These are phyloP conservation scores for Apeltes quadracus DNA, from an alignment of 2,113 vertebrate species.

Conservation along the genomic window DNA sequence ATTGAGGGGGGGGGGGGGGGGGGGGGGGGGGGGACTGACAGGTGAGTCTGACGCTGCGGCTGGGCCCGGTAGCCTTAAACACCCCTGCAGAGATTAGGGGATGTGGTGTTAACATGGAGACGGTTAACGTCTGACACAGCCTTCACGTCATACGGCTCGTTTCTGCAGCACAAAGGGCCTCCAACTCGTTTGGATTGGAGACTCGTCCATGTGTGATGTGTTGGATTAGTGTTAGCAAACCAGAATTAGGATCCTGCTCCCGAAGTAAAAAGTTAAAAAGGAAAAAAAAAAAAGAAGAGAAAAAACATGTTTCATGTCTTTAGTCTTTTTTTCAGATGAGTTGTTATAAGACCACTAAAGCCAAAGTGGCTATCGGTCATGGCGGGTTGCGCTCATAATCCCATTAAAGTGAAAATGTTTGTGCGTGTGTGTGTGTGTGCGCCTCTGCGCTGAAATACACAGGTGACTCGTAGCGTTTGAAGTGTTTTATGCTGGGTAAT, in stretches of 20 bases:
- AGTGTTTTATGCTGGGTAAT: not conserved
- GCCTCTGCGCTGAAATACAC: not conserved
- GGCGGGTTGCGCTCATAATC: not conserved
- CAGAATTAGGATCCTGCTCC: not conserved
- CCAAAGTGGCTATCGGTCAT: not conserved
- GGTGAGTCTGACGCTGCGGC: slow-evolving; percentile 29
- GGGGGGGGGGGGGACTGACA: slow-evolving; percentile 42
- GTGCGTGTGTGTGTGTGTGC: too few relatives aligned
- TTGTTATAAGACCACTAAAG: not conserved
- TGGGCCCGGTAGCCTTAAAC: slow-evolving; percentile 28
- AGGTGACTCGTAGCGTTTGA: not conserved
- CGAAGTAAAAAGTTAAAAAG: not conserved
- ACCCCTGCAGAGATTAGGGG: slow-evolving; percentile 49
- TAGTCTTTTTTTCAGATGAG: not conserved
- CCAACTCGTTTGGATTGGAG: too few relatives aligned
- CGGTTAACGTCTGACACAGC: slow-evolving; percentile 45
- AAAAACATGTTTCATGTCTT: too few relatives aligned
- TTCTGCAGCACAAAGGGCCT: not conserved
- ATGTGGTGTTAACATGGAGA: slow-evolving; percentile 55
- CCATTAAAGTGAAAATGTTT: not conserved
- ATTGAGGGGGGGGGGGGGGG: not conserved
- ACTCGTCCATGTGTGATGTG: too few relatives aligned
- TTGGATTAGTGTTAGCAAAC: not conserved
- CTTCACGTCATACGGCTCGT: slow-evolving; percentile 21
- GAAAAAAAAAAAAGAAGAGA: not conserved